These are phyloP conservation scores for Camponotus floridanus DNA, from an alignment of 1,140 invertebrate species.

Conservation along the genomic window DNA sequence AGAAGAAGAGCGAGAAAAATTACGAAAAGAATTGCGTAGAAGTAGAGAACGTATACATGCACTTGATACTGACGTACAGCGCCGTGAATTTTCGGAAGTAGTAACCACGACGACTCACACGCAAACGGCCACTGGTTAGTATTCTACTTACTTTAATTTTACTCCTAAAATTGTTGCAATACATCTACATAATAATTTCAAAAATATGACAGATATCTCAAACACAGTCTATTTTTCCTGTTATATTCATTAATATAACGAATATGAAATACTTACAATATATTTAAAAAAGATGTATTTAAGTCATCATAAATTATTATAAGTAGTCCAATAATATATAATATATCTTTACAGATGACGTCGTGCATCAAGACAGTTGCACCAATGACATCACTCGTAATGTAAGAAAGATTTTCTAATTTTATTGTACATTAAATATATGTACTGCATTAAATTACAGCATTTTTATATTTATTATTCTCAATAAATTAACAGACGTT, in stretches of 20 bases:
- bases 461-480: not conserved
- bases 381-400: constrained; percentile 77
- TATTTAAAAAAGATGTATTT: not conserved
- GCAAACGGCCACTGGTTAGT: constrained; percentile 78
- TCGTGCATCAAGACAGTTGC: constrained; percentile 69
- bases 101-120: constrained; percentile 71
- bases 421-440: not conserved
- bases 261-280: not conserved
- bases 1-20: constrained; percentile 91
- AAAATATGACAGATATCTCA: not conserved
- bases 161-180: not conserved
- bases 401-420: constrained; percentile 73
- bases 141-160: constrained; percentile 45
- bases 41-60: constrained; percentile 91
- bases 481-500: too few species aligned
- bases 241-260: not conserved
- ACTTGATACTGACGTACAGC: constrained; percentile 85
- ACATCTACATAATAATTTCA: not conserved
- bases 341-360: constrained; percentile 71
- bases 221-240: too few species aligned
- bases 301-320: too few species aligned
- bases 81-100: constrained; percentile 77
- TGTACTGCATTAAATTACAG: not conserved
- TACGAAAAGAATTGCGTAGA: constrained; percentile 90
- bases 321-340: not conserved